Base-by-base conservation (phyloP, 1,140 invertebrate genomes). In the Mamestra configurata region DNA sequence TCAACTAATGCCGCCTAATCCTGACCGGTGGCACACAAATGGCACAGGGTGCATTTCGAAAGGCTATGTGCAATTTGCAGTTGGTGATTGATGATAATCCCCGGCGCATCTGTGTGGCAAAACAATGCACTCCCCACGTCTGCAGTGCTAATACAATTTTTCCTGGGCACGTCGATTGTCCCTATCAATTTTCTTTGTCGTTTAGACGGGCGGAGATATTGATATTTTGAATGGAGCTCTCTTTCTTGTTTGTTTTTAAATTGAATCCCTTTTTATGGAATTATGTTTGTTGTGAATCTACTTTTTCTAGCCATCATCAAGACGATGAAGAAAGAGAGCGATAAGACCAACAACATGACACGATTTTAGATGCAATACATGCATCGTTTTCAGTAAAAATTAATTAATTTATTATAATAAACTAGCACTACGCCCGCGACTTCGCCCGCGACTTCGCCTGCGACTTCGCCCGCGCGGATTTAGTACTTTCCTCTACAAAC, bases 1-100 rank as follows among this genome's bases (percentile, higher is more conserved):
- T 93, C 93, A 91, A 88, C 89, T 94, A 93, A 93, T 93, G 85
- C 93, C 81, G 71, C 86, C 91, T 94, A 94, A 94, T 94, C 93
- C 93, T 90, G 84, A 88, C 86, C 86, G 84, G 89, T 86, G 83
- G 86, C 88, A 86, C 88, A 86, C 90, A 91, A 93, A 94, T 92
- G 87, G 90, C 87, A 84, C 82, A 77, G 85, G 80, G 82, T 87
- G 89, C 88, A 90, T 89, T 90, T 89, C 88, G 83, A 87, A 89
- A 92, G 92, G 88, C 90, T 89, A 89, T 90, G 85, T 87, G 90
- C 89, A 92, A 90, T 93, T 92, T 86, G 83, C 86, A 89, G 86
- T 79, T 86, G 80, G 91, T 92, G 91, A 94, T 93, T 90, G 91
- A 94, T 93, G 91, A 88, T 93, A 93, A 93, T 94, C 90, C 88